phyloP scores from a whole-genome alignment of 2,113 vertebrate species.

The Carassius carassius region DNA sequence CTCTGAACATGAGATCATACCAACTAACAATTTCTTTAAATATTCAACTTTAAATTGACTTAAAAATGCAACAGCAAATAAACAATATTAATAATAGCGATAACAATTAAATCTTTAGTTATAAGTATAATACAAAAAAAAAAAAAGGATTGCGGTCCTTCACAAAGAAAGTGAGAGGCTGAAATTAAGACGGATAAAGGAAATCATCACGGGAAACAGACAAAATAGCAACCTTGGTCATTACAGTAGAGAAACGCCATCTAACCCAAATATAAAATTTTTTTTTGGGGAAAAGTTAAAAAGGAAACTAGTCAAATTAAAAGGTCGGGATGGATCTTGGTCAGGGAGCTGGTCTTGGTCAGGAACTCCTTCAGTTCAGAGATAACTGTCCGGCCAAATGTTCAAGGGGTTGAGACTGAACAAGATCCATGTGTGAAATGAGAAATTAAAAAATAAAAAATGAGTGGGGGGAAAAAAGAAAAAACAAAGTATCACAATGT shows the following conservation, averaged over 20 bases:
- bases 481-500: constrained; percentile 60
- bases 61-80: constrained; percentile 71
- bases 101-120: constrained; percentile 64
- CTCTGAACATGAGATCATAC: constrained; percentile 63
- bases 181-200: background rate
- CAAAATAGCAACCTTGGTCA: constrained; percentile 44
- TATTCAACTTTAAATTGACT: constrained; percentile 57
- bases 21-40: constrained; percentile 65
- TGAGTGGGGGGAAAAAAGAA: constrained; percentile 33
- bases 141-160: constrained; percentile 62
- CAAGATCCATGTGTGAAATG: constrained; percentile 33
- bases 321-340: background rate
- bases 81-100: constrained; percentile 69
- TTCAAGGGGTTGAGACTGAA: background rate
- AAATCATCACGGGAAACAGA: constrained; percentile 8
- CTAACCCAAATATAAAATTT: background rate
- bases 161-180: constrained; percentile 44
- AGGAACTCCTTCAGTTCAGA: background rate
- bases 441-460: constrained; percentile 31
- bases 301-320: background rate
- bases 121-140: constrained; percentile 68
- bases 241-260: constrained; percentile 6
- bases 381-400: background rate
- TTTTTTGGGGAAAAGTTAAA: background rate
- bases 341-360: background rate